Evolutionary conservation across 1,140 invertebrate genomes (phyloP).

Genomic region (Drosophila baimaii): DNA sequence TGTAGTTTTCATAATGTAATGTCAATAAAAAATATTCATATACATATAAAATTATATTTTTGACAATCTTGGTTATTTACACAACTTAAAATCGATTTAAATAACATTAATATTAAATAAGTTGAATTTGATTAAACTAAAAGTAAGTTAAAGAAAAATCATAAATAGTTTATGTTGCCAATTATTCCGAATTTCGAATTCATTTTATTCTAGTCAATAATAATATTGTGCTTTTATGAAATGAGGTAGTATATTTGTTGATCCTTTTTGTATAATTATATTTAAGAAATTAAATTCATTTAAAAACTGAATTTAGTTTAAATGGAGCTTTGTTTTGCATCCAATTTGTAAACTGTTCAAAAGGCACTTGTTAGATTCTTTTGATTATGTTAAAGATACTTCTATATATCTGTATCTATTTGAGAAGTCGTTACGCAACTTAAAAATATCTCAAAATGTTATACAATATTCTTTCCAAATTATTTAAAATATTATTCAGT

Average conservation of each 20-base stretch:
- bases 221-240: neutral
- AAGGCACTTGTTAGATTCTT: no score
- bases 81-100: neutral
- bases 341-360: no score
- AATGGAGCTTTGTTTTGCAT: no score
- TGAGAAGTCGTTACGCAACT: no score
- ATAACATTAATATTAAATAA: neutral
- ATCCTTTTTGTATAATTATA: neutral
- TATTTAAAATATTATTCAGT: neutral
- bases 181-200: neutral
- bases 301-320: neutral
- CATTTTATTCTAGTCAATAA: neutral
- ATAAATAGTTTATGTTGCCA: neutral
- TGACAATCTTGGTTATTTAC: neutral
- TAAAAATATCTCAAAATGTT: neutral
- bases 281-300: neutral
- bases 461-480: neutral
- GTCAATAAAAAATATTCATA: neutral
- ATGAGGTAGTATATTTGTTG: neutral
- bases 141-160: neutral
- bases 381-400: constrained; percentile 37
- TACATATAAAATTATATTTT: neutral
- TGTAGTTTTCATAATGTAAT: neutral
- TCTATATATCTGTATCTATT: no score
- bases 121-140: neutral